A percentile compares a stretch with the other conserved stretches of the same genome.
phyloP scores from a whole-genome alignment of 2,113 vertebrate genomes.

The Polyodon spathula region DNA sequence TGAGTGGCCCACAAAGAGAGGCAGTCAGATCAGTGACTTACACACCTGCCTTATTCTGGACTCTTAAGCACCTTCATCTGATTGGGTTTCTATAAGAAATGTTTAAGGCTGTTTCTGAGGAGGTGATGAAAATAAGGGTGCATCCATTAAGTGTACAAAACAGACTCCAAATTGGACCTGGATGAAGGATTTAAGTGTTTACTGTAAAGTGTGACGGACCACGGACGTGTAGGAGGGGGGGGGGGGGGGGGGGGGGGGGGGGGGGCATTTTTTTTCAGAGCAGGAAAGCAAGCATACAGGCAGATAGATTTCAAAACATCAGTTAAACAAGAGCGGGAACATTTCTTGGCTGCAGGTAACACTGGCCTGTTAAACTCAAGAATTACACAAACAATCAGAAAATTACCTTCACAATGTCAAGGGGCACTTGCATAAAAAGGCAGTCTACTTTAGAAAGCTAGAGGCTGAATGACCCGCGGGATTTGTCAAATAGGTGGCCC shows the following conservation, averaged over 20 bases:
- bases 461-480: conserved; percentile 15
- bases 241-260: conserved; percentile 34
- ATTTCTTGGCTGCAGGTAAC: conserved; percentile 48
- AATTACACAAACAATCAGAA: conserved; percentile 27
- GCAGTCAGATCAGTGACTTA: conserved; percentile 52
- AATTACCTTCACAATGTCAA: conserved; percentile 37
- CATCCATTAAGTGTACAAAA: conserved; percentile 48
- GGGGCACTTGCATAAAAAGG: conserved; percentile 20
- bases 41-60: conserved; percentile 57
- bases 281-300: conserved; percentile 18
- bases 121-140: conserved; percentile 58
- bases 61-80: conserved; percentile 20
- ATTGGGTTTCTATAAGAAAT: conserved; percentile 50
- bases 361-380: conserved; percentile 25
- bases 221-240: conserved; percentile 45
- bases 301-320: conserved; percentile 37
- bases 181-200: conserved; percentile 55
- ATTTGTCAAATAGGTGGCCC: too few relatives aligned
- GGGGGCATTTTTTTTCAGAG: conserved; percentile 46
- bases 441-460: conserved; percentile 25
- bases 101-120: conserved; percentile 39
- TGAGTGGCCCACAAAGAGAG: not conserved
- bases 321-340: conserved; percentile 38
- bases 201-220: conserved; percentile 42
- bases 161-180: conserved; percentile 34